Percentiles rank a stretch among this genome's conserved stretches.
Evolutionary conservation across 2,888 invertebrate species (phyloP).

Genomic region (Thymelicus lineola): DNA sequence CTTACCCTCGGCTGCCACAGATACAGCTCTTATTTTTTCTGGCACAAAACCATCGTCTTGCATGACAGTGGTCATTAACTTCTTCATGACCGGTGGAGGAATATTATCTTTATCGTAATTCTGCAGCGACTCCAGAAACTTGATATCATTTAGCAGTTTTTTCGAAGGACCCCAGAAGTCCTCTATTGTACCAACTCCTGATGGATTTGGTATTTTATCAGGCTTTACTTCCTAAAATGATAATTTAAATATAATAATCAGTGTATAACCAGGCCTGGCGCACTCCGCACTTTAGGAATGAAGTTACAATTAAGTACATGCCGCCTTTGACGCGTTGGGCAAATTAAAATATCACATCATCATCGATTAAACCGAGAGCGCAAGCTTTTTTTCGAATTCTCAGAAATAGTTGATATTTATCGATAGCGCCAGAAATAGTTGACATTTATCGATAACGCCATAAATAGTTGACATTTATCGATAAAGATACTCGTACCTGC

Average conservation of each 20-base stretch:
- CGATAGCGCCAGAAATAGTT: no score
- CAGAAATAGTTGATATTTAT: no score
- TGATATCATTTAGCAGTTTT: constrained; percentile 94
- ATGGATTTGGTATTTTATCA: constrained; percentile 93
- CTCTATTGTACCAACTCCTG: constrained; percentile 93
- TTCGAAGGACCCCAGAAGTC: constrained; percentile 98
- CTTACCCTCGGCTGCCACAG: constrained; percentile 94
- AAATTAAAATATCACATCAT: no score
- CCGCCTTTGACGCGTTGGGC: no score
- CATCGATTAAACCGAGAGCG: no score
- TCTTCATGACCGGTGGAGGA: constrained; percentile 92
- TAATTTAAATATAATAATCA: not conserved
- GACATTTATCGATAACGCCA: no score
- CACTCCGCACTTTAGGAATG: no score
- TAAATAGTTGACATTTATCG: no score
- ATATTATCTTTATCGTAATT: constrained; percentile 98
- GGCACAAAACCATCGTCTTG: constrained; percentile 95
- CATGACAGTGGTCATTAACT: constrained; percentile 91
- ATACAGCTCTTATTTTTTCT: constrained; percentile 94
- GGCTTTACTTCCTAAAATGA: constrained; percentile 91
- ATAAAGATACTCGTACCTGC: no score
- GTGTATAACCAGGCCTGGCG: no score
- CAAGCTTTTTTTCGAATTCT: no score
- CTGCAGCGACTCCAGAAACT: constrained; percentile 94
- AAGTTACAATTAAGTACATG: no score